Evolutionary conservation across 2,113 vertebrate genomes (phyloP).

Genomic region (Nycticebus coucang): DNA sequence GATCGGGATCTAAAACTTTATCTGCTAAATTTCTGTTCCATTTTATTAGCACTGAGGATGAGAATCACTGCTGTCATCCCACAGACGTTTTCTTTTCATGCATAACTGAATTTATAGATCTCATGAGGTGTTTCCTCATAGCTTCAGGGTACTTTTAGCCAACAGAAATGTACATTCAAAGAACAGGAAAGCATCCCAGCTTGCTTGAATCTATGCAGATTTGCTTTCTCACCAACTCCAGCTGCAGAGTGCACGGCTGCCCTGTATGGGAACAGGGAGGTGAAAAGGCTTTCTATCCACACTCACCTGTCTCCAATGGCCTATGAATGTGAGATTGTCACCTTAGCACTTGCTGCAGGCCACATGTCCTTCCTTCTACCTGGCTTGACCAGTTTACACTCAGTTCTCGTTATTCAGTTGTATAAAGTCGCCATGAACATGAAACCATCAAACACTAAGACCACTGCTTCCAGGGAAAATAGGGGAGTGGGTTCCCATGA

Average conservation of each 20-base stretch:
- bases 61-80: not conserved
- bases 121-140: not conserved
- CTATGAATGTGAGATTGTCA: accelerated
- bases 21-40: not conserved
- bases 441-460: too few relatives aligned
- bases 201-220: not conserved
- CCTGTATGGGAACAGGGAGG: not conserved
- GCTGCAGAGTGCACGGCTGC: not conserved
- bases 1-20: not conserved
- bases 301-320: accelerated
- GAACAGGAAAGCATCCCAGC: not conserved
- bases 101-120: not conserved
- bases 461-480: accelerated
- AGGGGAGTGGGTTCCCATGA: not conserved
- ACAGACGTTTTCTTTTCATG: not conserved
- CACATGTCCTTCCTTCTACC: not conserved
- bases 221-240: too few relatives aligned
- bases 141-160: accelerated
- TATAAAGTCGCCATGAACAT: not conserved
- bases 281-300: not conserved
- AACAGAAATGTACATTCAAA: too few relatives aligned
- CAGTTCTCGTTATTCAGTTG: not conserved
- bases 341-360: accelerated
- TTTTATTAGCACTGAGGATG: not conserved
- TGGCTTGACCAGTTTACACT: not conserved